phyloP scores from a whole-genome alignment of 2,113 vertebrate species.

The Peucedramus taeniatus region DNA sequence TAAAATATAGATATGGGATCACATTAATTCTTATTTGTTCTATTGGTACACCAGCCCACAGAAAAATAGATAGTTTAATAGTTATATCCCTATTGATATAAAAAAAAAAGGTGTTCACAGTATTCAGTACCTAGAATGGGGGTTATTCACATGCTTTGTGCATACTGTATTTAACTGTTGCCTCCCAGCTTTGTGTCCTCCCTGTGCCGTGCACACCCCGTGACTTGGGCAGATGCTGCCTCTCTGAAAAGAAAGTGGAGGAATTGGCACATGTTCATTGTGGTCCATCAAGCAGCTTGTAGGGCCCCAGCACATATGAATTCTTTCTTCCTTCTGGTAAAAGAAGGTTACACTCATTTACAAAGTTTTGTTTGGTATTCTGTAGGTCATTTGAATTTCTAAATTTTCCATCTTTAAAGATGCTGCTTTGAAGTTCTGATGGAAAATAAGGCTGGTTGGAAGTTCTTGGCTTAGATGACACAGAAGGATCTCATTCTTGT shows the following conservation, averaged over 20 bases:
- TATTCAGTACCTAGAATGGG: neutral
- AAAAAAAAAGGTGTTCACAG: neutral
- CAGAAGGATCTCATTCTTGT: neutral
- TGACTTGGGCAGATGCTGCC: neutral
- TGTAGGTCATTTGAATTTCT: neutral
- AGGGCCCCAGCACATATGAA: neutral
- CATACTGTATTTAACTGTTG: neutral
- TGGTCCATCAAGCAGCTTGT: neutral
- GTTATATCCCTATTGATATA: neutral
- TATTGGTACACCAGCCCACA: neutral
- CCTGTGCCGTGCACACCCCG: rapidly evolving
- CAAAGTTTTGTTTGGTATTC: neutral
- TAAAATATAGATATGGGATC: neutral
- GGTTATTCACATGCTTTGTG: neutral
- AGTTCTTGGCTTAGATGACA: neutral
- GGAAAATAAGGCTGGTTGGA: neutral
- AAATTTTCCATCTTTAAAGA: neutral
- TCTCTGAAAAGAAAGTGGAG: neutral
- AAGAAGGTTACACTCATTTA: neutral
- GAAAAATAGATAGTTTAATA: neutral
- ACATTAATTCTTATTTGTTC: neutral
- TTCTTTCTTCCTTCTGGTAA: neutral
- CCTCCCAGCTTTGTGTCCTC: neutral
- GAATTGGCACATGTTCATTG: neutral
- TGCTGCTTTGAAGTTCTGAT: neutral